These are phyloP conservation scores for Drosophila neocordata DNA, from an alignment of 1,140 invertebrate genomes.

Conservation along the genomic window DNA sequence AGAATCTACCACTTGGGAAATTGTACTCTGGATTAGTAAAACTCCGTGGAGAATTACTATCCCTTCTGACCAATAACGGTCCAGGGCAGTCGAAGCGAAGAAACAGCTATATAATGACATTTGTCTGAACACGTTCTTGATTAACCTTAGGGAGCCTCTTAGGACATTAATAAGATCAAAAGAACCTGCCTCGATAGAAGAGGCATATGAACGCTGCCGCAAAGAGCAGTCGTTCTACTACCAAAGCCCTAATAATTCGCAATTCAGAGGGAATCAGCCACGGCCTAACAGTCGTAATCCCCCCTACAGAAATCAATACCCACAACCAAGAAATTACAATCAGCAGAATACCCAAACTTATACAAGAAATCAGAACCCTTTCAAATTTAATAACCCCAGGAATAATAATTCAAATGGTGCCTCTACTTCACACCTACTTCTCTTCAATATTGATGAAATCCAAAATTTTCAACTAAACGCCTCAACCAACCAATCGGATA, in stretches of 20 bases:
- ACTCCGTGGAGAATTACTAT: neutral
- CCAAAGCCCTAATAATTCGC: neutral
- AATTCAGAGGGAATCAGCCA: neutral
- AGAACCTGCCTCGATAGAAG: neutral
- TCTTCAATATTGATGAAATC: too few relatives aligned
- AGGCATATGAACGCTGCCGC: neutral
- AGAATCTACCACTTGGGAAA: too few relatives aligned
- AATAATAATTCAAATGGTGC: too few relatives aligned
- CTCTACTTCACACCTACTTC: too few relatives aligned
- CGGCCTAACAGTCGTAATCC: neutral
- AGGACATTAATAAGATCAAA: neutral
- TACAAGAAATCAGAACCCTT: neutral
- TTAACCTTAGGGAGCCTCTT: neutral
- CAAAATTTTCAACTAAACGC: too few relatives aligned
- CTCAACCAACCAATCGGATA: too few relatives aligned
- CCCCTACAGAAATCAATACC: neutral
- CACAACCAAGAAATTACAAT: neutral
- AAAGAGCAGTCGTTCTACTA: neutral
- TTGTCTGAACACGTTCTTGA: neutral
- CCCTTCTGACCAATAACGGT: neutral
- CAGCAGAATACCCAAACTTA: too few relatives aligned
- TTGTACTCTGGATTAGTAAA: neutral
- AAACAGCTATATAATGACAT: neutral
- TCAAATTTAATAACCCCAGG: neutral
- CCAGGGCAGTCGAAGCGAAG: neutral